Conservation (phyloP, 2,888 invertebrate species). For the Perizoma flavofasciatum region DNA sequence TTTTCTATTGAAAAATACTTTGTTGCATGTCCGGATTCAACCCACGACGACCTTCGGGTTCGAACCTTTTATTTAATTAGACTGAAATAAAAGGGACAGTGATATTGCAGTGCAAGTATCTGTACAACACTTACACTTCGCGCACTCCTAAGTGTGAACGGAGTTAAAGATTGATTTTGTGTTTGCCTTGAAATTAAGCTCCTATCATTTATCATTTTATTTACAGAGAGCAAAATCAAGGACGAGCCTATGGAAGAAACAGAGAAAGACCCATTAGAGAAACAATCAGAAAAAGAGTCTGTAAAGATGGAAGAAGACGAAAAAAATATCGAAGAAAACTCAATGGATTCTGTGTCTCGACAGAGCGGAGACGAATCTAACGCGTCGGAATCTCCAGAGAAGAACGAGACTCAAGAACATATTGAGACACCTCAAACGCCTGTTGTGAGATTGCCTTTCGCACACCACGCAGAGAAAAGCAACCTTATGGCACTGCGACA, state of each 20-base stretch:
- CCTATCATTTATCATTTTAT: constrained; percentile 10
- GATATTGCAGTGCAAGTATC: too few species aligned
- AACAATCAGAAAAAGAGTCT: constrained; percentile 35
- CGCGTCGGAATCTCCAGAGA: constrained; percentile 50
- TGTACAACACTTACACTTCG: too few species aligned
- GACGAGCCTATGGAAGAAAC: constrained; percentile 32
- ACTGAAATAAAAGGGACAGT: too few species aligned
- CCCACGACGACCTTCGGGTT: too few species aligned
- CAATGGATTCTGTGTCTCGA: constrained; percentile 40
- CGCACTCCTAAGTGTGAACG: too few species aligned
- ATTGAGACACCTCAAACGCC: constrained; percentile 9
- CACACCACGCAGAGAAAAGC: constrained; percentile 67
- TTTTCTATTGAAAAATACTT: too few species aligned
- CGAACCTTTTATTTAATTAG: too few species aligned
- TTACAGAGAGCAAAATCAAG: constrained; percentile 49
- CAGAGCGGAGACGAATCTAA: constrained; percentile 51
- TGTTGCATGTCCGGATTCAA: too few species aligned
- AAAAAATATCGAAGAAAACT: constrained; percentile 42
- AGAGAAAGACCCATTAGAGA: constrained; percentile 2
- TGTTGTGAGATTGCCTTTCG: constrained; percentile 57
- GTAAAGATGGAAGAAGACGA: constrained; percentile 30
- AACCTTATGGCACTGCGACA: constrained; percentile 68
- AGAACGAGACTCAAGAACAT: constrained; percentile 26
- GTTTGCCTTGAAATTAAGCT: neutral
- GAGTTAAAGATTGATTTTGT: too few species aligned